Conservation (phyloP, 2,888 invertebrate species). For the Oxycera nigricornis region DNA sequence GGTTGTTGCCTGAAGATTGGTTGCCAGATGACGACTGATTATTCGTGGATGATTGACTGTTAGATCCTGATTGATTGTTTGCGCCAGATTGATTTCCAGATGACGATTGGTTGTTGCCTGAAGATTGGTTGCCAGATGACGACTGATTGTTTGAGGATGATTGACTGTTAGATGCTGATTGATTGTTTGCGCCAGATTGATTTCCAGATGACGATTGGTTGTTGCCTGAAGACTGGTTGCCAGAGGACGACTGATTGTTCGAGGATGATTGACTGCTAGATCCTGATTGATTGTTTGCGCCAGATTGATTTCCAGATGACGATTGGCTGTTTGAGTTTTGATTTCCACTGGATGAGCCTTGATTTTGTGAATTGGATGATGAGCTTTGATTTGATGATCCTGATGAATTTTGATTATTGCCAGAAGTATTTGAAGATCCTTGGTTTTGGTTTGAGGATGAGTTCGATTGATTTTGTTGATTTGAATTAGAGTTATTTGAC, state of each 20-base stretch:
- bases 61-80: constrained; percentile 20
- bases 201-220: constrained; percentile 10
- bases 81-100: constrained; percentile 47
- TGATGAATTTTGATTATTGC: constrained; percentile 47
- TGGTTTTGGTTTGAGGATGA: constrained; percentile 42
- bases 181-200: constrained; percentile 43
- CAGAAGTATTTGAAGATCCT: constrained; percentile 43
- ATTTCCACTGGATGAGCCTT: constrained; percentile 17
- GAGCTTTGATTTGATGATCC: constrained; percentile 48
- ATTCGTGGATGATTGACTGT: constrained; percentile 16
- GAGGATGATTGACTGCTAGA: neutral
- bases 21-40: constrained; percentile 40
- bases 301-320: neutral
- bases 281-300: neutral
- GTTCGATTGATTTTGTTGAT: neutral
- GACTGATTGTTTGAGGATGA: constrained; percentile 45
- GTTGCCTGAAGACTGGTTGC: neutral
- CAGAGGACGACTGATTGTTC: constrained; percentile 3
- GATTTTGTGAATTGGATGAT: neutral
- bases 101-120: constrained; percentile 43
- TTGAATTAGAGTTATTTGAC: constrained; percentile 52
- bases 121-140: constrained; percentile 34
- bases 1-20: constrained; percentile 47
- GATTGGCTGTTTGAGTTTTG: neutral
- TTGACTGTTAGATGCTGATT: constrained; percentile 41